These are phyloP conservation scores for Orchestes rusci DNA, from an alignment of 2,888 invertebrate species.

Conservation along the genomic window DNA sequence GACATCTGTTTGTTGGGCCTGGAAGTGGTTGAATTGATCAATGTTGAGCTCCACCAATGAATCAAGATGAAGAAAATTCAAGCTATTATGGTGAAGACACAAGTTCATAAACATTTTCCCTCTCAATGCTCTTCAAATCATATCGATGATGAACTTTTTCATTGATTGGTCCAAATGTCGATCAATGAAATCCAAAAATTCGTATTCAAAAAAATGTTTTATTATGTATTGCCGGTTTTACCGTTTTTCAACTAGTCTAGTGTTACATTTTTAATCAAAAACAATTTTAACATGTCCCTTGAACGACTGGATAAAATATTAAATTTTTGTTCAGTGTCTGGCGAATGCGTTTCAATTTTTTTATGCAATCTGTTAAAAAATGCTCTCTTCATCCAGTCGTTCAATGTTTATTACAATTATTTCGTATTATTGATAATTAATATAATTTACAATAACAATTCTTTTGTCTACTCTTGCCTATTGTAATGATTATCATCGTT, in stretches of 20 bases:
- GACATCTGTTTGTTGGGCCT: no score
- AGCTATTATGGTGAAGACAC: no score
- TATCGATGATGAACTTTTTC: no score
- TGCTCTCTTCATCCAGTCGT: background rate
- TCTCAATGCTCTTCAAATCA: no score
- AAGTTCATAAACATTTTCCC: no score
- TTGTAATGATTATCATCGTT: conserved; percentile 27
- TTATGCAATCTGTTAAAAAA: background rate
- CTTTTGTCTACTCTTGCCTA: conserved; percentile 19
- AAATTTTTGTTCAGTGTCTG: no score
- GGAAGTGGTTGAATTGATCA: no score
- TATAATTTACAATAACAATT: conserved; percentile 24
- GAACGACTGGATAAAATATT: conserved; percentile 9
- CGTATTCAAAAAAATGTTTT: conserved; percentile 17
- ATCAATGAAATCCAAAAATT: no score
- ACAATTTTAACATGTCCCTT: conserved; percentile 1
- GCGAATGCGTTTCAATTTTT: conserved; percentile 1
- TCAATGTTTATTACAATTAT: conserved; percentile 12
- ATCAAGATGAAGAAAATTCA: no score
- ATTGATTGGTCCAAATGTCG: no score
- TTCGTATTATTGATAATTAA: conserved; percentile 18
- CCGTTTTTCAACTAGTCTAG: conserved; percentile 11
- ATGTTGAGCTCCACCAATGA: no score
- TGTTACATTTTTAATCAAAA: conserved; percentile 8
- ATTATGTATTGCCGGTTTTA: conserved; percentile 18